Base-by-base conservation (phyloP, 2,888 invertebrate genomes). In the Leptopilina myrica region DNA sequence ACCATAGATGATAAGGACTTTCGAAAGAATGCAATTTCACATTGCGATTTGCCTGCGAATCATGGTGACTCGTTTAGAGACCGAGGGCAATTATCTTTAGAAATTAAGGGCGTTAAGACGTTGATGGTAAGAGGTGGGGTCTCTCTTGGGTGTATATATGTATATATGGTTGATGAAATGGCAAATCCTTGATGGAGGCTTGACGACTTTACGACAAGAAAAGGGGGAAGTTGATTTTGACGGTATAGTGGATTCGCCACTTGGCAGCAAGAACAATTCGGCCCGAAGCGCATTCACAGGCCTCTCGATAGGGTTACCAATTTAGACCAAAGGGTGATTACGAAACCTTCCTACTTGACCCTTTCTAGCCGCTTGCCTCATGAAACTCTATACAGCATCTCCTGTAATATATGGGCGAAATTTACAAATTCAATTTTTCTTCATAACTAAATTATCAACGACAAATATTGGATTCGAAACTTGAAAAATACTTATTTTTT, bases 21-120 rank as follows among this genome's bases (percentile, higher is more conserved):
- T 85, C 80, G 64, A 78, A 84, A 84, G 85, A 86, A 86, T 85
- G 81, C 80, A 77, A 84, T 84, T 82, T 81, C 77, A 80, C 80
- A 79, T 79, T 77, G 77, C 73, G 73, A 73, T 73, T 73, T 73
- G 73, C 56, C 73, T 73, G 26, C 73, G 56, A 73, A 73, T 73
- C 73, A 73, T 73, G 73, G 73, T 73, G 73, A 56, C 73, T 73
- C 73, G 73, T 73, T 73, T 56, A 56, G 80, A 49, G 20, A 2
- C 26, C 40, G 76, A 76, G 80, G 81, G 87, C 87, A 88, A 88
- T 88, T 89, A 88, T 86, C 86, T 84, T 82, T 81, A 85, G 87
- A 85, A 87, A 88, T 88, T 88, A 88, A 88, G 88, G 89, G 83
- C 33, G 73, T 56, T 53, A 73, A 73, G 73, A 73, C 53, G 26